A percentile compares a stretch with the other conserved stretches of the same genome.
Evolutionary conservation across 2,888 invertebrate species (phyloP).

Genomic region (Dysmachus trigonus): DNA sequence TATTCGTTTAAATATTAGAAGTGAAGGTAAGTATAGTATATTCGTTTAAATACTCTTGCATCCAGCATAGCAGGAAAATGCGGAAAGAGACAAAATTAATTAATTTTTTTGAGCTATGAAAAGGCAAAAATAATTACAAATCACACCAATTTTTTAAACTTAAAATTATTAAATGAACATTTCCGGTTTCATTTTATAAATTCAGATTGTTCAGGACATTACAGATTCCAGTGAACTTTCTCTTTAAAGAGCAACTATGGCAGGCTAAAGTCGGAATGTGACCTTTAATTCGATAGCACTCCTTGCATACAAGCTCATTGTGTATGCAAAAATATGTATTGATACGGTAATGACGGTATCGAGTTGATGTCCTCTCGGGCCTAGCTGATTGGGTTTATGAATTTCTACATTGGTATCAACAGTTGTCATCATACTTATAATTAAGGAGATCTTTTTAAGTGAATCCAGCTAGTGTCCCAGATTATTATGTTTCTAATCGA

Average conservation of each 20-base stretch:
- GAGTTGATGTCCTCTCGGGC: background rate
- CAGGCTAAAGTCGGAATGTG: background rate
- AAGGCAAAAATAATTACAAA: too few species aligned
- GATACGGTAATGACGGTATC: constrained; percentile 23
- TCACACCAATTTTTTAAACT: too few species aligned
- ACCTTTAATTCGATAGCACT: constrained; percentile 4
- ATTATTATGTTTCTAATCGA: background rate
- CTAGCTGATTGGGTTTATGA: background rate
- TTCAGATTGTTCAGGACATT: background rate
- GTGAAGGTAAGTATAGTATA: too few species aligned
- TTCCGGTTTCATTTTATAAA: background rate
- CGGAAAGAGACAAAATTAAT: too few species aligned
- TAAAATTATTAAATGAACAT: too few species aligned
- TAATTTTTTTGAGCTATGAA: too few species aligned
- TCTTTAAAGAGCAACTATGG: background rate
- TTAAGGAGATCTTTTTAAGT: background rate
- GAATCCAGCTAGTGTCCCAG: background rate
- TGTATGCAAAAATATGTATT: constrained; percentile 50
- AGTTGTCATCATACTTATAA: background rate
- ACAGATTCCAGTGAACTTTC: background rate
- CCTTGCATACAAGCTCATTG: constrained; percentile 32
- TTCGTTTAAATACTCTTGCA: too few species aligned
- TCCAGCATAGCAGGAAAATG: too few species aligned
- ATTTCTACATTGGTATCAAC: background rate
- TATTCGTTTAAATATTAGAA: too few species aligned